Evolutionary conservation across 1,140 invertebrate species (phyloP), one percentile per base, ranked within the genome.

Genomic region (Bombus consobrinus): DNA sequence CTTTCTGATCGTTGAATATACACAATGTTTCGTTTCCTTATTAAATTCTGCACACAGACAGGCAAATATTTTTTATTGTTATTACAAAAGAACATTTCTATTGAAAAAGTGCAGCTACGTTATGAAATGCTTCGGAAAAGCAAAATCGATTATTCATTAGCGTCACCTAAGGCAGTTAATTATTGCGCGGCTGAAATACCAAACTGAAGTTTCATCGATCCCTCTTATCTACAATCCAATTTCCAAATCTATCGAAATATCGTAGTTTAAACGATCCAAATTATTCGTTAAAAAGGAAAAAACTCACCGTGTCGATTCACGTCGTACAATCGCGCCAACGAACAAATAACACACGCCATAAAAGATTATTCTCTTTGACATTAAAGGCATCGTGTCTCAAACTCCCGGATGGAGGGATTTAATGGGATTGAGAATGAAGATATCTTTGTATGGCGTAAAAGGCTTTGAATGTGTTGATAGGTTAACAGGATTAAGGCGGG

Each of bases 391-490:
- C 86, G 86, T 53, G 79, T 90, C 78, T 74, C 81, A 73, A 74
- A 85, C 77, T 74, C 72, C 79, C 66, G 86, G 80, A 89, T 77
- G 88, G 87, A 89, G 85, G 78, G 85, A 85, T 89, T 89, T 90
- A 90, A 90, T 90, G 86, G 86, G 88, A 90, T 90, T 68, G 89
- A 85, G 83, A 90, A 88, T 81, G 79, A 85, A 90, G 89, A 90
- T 90, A 90, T 90, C 89, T 86, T 81, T 77, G 81, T 59, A 72
- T 71, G 68, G 68, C 37, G 83, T 86, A 83, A 90, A 90, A 86
- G 83, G 83, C 83, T 89, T 88, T 88, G 80, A 88, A 87, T 79
- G 86, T 90, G 89, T 90, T 90, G 89, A 90, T 90, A 90, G 89
- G 89, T 90, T 90, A 90, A 90, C 86, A 86, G 87, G 89, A 90